Percentiles rank a stretch among this genome's conserved stretches.
phyloP scores from a whole-genome alignment of 2,888 invertebrate genomes.

The Embidobia sp. region DNA sequence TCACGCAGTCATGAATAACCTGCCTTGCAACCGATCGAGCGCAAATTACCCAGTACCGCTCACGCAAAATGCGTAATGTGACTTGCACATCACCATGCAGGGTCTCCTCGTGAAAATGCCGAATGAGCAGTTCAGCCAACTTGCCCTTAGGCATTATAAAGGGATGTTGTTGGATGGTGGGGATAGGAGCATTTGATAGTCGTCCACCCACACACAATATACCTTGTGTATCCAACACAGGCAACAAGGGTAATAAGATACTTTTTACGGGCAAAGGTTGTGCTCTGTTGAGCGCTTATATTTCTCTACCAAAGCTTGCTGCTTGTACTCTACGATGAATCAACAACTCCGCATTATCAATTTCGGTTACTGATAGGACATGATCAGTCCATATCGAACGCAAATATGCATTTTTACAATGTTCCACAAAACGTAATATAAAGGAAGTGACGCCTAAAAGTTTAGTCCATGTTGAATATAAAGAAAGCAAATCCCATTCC shows the following conservation, averaged over 20 bases:
- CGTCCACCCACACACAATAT: background rate
- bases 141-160: background rate
- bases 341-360: no score
- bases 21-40: slow-evolving; percentile 4
- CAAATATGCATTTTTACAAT: no score
- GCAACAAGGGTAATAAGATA: background rate
- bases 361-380: no score
- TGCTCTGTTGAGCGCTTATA: background rate
- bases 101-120: background rate
- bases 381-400: no score
- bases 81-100: slow-evolving; percentile 44
- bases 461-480: no score
- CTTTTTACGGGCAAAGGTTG: background rate
- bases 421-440: no score
- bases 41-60: slow-evolving; percentile 41
- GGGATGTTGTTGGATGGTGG: background rate
- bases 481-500: no score
- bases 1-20: slow-evolving; percentile 7
- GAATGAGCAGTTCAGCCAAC: background rate
- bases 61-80: slow-evolving; percentile 26
- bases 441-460: no score
- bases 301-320: no score
- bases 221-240: background rate
- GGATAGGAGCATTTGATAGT: background rate
- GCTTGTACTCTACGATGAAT: no score